Evolutionary conservation across 2,113 vertebrate species (phyloP), one percentile per base, ranked within the genome.

Genomic region (Lanius ludovicianus): DNA sequence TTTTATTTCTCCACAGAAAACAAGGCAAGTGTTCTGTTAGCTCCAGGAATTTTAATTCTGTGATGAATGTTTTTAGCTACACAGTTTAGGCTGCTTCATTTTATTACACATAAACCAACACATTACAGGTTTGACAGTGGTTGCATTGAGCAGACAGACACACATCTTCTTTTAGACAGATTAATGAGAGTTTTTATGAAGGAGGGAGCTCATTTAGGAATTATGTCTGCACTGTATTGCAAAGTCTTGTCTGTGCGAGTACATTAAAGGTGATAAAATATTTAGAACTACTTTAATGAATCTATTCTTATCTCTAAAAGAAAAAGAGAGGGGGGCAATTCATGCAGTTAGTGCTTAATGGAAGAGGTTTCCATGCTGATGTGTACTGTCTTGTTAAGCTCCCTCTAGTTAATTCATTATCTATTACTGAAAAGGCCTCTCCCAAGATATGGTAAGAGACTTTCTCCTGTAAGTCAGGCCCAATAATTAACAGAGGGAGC

Each of bases 261-360:
- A 91, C 90, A 94, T 92, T 96, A 94, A 93, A 88, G 46, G 46
- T 84, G 88, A 93, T 91, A 86, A 97, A 96, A 95, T 95, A 97
- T 96, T 97, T 90, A 93, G 65, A 92, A 92, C 93, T 93, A 62
- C 84, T 94, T 91, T 96, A 95, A 96, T 88, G 62, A 93, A 87
- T 92, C 82, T 83, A 91, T 92, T 87, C 74, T 89, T 95, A 90
- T 95, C 83, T 77, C 64, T 37, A 70, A 80, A 92, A 49, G 62
- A 87, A 91, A 80, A 87, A 42, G 71, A 80, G 35, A 33, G 30
- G 16, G 33, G 41, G 35, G 71, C 22, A 96, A 68, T 94, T 90
- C 84, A 92, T 35, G 47, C 77, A 89, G 78, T 77, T 91, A 92
- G 53, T 63, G 70, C 73, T 93, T 95, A 93, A 90, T 88, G 64